Evolutionary conservation across 1,140 invertebrate genomes (phyloP).

Genomic region (Cotesia vestalis): DNA sequence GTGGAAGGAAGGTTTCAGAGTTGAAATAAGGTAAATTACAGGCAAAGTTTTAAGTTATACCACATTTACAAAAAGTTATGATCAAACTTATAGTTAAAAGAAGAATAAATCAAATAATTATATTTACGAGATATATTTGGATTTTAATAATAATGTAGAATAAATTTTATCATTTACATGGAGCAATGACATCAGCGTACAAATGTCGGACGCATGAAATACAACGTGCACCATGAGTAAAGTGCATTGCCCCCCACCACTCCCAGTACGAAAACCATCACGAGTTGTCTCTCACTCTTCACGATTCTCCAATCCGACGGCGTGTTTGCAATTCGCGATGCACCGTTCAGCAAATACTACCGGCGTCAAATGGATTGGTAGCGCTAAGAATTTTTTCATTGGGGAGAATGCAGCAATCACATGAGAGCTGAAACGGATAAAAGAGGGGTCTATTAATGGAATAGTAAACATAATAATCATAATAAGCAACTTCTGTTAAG

Average conservation of each 20-base stretch:
- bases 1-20: no score
- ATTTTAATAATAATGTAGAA: neutral
- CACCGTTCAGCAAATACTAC: slow-evolving; percentile 29
- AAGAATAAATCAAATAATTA: neutral
- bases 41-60: no score
- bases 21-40: no score
- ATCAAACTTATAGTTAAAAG: neutral
- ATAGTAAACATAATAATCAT: slow-evolving; percentile 11
- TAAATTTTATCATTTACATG: neutral
- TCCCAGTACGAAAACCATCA: slow-evolving; percentile 13
- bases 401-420: slow-evolving; percentile 29
- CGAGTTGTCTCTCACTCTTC: slow-evolving; percentile 29
- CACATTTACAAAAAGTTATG: neutral
- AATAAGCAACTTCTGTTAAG: slow-evolving; percentile 36
- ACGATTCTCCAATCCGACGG: slow-evolving; percentile 34
- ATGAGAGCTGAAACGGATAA: slow-evolving; percentile 12
- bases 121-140: no score
- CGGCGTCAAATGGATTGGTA: neutral
- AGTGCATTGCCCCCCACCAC: slow-evolving; percentile 56
- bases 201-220: slow-evolving; percentile 56
- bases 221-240: slow-evolving; percentile 47
- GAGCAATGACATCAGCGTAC: slow-evolving; percentile 43
- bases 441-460: slow-evolving; percentile 37
- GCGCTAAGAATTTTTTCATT: neutral
- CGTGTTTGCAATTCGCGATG: slow-evolving; percentile 48